A percentile compares a stretch with the other conserved stretches of the same genome.
Evolutionary conservation across 2,888 invertebrate species (phyloP).

Genomic region (Ischnus inquisitorius): DNA sequence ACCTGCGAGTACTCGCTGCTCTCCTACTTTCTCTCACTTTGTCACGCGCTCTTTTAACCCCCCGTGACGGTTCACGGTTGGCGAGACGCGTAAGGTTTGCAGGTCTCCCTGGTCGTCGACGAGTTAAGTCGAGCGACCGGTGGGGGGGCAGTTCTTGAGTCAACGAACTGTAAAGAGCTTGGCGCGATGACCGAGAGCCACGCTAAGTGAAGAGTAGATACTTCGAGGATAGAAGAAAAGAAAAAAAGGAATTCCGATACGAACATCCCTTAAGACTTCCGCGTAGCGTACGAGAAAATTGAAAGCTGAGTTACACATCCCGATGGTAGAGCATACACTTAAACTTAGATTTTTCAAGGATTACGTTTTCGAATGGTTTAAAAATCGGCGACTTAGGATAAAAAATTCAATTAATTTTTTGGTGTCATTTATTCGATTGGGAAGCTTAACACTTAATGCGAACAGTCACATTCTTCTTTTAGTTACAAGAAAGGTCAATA

Average conservation of each 20-base stretch:
- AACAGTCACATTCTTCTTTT: too few relatives aligned
- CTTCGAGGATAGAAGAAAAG: slow-evolving; percentile 8
- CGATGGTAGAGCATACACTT: neutral
- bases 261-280: neutral
- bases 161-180: slow-evolving; percentile 61
- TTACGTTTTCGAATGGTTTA: too few relatives aligned
- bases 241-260: neutral
- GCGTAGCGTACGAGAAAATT: neutral
- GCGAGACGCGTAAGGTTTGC: slow-evolving; percentile 52
- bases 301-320: neutral
- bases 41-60: slow-evolving; percentile 24
- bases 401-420: too few relatives aligned
- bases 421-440: too few relatives aligned
- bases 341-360: too few relatives aligned
- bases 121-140: slow-evolving; percentile 45
- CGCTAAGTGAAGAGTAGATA: slow-evolving; percentile 17
- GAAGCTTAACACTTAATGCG: too few relatives aligned
- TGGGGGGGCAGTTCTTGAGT: slow-evolving; percentile 40
- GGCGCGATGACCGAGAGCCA: slow-evolving; percentile 43
- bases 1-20: slow-evolving; percentile 43
- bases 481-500: too few relatives aligned
- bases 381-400: too few relatives aligned
- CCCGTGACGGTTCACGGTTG: slow-evolving; percentile 58
- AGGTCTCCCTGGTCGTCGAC: slow-evolving; percentile 49
- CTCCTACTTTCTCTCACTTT: slow-evolving; percentile 35